Conservation (phyloP, 2,113 vertebrate species). For the Mus musculus region GRCm39 chr11:25393001-25393500, state of each 20-base stretch:
- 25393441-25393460: background rate
- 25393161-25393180: background rate
- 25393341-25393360: background rate
- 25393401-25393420: background rate
- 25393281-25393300: background rate
- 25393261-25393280: background rate
- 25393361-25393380: background rate
- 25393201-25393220: background rate
- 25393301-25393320: background rate
- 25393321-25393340: background rate
- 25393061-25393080: background rate
- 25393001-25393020: background rate
- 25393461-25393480: background rate
- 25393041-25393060: background rate
- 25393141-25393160: too few relatives aligned
- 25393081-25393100: background rate
- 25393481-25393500: background rate
- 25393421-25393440: background rate
- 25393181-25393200: background rate
- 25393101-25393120: background rate
- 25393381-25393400: rapidly evolving
- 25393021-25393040: background rate
- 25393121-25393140: background rate
- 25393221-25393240: background rate
- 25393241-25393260: background rate